Evolutionary conservation across 2,888 invertebrate species (phyloP).

Genomic region (Clanis bilineata): DNA sequence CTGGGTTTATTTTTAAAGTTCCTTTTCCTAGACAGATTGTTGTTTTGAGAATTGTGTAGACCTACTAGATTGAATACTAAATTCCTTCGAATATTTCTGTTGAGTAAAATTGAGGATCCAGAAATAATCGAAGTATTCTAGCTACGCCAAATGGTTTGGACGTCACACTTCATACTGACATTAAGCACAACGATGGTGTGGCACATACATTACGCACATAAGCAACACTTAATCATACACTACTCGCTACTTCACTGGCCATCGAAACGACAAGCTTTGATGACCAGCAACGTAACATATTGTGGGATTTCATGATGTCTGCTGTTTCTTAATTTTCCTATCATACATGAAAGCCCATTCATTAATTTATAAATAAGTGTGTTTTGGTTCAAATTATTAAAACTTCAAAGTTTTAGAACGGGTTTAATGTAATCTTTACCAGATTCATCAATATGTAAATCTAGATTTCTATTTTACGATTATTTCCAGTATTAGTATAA

Average conservation of each 20-base stretch:
- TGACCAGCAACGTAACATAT: slow-evolving; percentile 22
- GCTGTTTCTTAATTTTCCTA: slow-evolving; percentile 24
- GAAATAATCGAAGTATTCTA: background rate
- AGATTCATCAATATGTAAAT: background rate
- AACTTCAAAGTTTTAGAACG: background rate
- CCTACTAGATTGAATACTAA: too few species aligned
- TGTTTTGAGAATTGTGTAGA: too few species aligned
- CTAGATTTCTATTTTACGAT: background rate
- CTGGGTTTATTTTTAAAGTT: background rate
- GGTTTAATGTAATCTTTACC: background rate
- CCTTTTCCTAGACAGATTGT: too few species aligned
- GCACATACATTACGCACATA: slow-evolving; percentile 3
- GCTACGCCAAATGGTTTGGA: slow-evolving; percentile 1
- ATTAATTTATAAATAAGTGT: slow-evolving; percentile 36
- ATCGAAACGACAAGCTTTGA: background rate
- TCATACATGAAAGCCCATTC: slow-evolving; percentile 41
- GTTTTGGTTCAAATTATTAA: slow-evolving; percentile 29
- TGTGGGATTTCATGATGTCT: slow-evolving; percentile 41
- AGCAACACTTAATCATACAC: slow-evolving; percentile 8
- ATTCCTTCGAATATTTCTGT: too few species aligned
- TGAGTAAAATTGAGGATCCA: too few species aligned
- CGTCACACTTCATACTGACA: slow-evolving; percentile 4
- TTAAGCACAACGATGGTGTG: background rate
- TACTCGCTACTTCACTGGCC: slow-evolving; percentile 3
- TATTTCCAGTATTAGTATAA: background rate